These are phyloP conservation scores for Fragum whitleyi DNA, from an alignment of 2,888 invertebrate genomes.

Conservation along the genomic window DNA sequence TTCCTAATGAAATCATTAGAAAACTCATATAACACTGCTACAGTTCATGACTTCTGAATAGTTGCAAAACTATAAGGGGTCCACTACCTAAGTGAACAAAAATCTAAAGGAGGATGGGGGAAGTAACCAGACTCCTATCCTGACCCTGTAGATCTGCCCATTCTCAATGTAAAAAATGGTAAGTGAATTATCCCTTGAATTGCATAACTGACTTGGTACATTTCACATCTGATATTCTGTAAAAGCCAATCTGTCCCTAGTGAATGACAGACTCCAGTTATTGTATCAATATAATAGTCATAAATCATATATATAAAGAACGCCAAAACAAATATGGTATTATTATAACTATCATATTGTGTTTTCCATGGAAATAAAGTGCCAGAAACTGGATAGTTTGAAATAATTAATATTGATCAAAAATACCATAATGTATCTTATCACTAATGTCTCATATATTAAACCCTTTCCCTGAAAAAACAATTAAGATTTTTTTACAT, in stretches of 20 bases:
- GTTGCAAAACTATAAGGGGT: no score
- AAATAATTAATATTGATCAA: slow-evolving; percentile 12
- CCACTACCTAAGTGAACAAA: no score
- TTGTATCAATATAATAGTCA: background rate
- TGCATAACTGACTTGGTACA: no score
- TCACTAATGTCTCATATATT: background rate
- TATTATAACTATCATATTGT: slow-evolving; percentile 9
- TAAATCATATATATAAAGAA: background rate
- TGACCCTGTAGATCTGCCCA: no score
- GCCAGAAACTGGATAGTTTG: background rate
- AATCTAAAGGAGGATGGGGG: no score
- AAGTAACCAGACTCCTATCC: no score
- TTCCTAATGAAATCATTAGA: no score
- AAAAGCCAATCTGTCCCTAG: background rate
- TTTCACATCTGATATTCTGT: background rate
- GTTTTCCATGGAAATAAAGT: slow-evolving; percentile 4
- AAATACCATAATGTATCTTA: background rate
- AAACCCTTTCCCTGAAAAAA: background rate
- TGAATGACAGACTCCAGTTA: background rate
- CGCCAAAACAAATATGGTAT: background rate
- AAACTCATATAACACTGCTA: no score
- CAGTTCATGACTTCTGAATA: no score
- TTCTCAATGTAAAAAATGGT: no score
- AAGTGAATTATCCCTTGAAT: no score
- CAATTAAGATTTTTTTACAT: no score